These are phyloP conservation scores for Pygoscelis adeliae DNA, from an alignment of 2,113 vertebrate species.

Conservation along the genomic window DNA sequence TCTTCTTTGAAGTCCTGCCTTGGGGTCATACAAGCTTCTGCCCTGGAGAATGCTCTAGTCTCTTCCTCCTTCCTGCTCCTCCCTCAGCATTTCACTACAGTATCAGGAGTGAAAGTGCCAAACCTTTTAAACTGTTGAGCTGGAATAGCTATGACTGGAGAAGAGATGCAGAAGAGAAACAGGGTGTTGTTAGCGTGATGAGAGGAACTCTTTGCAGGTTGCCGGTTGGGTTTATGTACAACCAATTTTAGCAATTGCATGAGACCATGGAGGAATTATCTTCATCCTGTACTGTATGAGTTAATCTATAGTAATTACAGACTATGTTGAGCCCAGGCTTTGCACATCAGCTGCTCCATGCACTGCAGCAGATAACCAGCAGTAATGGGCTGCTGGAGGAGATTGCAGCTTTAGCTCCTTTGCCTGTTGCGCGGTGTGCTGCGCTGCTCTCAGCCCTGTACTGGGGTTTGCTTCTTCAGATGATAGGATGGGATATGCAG, in stretches of 20 bases:
- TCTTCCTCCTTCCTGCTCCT: neutral
- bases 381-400: neutral
- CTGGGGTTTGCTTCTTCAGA: neutral
- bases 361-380: neutral
- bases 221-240: neutral
- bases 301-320: neutral
- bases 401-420: neutral
- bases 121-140: neutral
- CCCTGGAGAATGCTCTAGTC: neutral
- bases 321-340: neutral
- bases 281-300: neutral
- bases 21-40: neutral
- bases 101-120: neutral
- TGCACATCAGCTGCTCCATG: neutral
- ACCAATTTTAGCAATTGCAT: neutral
- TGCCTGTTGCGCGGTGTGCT: neutral
- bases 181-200: neutral
- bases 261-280: neutral
- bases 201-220: neutral
- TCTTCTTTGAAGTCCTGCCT: neutral
- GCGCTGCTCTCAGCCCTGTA: neutral
- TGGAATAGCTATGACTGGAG: neutral
- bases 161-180: neutral
- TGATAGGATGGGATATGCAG: neutral
- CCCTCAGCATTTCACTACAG: neutral